Evolutionary conservation across 2,113 vertebrate genomes (phyloP), one percentile per base, ranked within the genome.

Genomic region (Archocentrus centrarchus): DNA sequence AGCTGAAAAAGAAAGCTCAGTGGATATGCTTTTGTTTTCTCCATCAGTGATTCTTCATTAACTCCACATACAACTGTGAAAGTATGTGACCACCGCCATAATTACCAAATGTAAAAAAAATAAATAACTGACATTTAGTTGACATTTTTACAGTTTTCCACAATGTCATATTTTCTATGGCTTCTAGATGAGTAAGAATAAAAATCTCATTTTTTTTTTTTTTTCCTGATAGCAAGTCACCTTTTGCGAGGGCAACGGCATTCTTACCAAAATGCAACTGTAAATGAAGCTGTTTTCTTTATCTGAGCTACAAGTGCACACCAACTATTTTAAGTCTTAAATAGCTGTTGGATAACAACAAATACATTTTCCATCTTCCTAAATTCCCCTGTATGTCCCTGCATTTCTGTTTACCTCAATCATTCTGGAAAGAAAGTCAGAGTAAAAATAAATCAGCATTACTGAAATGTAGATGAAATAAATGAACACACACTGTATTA

Each of bases 361-460:
- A 81, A 81, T 79, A 14, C 2, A 27, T 27, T 27, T 17, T 82
- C 44, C 30, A 35, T 50, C 66, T 61, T 58, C 61, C n/a, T 76
- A 32, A 81, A 76, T 58, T 79, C 66, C 50, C 18, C n/a, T 70
- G 75, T 44, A 83, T 82, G 76, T 75, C 39, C 47, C 41, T 7
- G n/a, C 62, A 22, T 68, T 15, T 88, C 77, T 75, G 32, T 83
- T 86, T 83, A 62, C 70, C 58, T 85, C 68, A 70, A 18, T 20
- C 44, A 44, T 78, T 44, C 22, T 20, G 76, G 76, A 66, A 58
- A 80, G 59, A 60, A 24, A 77, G 20, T 37, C 22, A 41, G 15
- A n/a, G 17, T 22, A 85, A 50, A 84, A 82, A 79, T 73, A 84
- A 88, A 84, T 63, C 59, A n/a, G 61, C 60, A 41, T 27, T 2